These are phyloP conservation scores for Cerastis leucographa DNA, from an alignment of 2,888 invertebrate species.

Conservation along the genomic window DNA sequence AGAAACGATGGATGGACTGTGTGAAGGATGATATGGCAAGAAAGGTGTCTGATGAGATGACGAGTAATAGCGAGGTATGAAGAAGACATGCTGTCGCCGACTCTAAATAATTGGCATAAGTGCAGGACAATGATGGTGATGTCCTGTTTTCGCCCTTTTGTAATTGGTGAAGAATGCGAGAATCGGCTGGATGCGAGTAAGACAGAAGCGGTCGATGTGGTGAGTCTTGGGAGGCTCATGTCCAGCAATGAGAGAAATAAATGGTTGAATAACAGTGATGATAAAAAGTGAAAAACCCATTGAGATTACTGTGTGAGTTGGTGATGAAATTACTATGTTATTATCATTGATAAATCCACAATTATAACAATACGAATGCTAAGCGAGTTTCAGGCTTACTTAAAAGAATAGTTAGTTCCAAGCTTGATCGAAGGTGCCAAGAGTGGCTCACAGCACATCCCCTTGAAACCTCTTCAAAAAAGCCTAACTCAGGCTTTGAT, in stretches of 20 bases:
- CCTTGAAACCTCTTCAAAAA: conserved; percentile 39
- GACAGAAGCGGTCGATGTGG: background rate
- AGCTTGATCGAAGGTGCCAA: too few species aligned
- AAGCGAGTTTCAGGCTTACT: background rate
- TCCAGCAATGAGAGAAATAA: background rate
- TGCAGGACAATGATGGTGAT: too few species aligned
- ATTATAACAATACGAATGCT: background rate
- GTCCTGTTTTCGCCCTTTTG: background rate
- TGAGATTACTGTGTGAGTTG: background rate
- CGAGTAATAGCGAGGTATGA: too few species aligned
- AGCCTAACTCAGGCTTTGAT: conserved; percentile 33
- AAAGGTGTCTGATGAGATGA: too few species aligned
- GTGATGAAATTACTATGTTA: background rate
- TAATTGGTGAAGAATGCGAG: background rate
- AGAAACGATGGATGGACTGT: too few species aligned
- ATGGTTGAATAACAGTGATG: background rate
- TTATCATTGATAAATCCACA: background rate
- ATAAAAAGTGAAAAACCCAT: too few species aligned
- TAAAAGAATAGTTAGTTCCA: background rate
- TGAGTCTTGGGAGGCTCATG: background rate
- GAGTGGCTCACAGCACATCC: background rate
- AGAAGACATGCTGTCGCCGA: too few species aligned
- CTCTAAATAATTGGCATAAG: too few species aligned
- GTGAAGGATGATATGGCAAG: too few species aligned
- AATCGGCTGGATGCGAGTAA: background rate